These are phyloP conservation scores for Synanthedon tipuliformis DNA, from an alignment of 2,888 invertebrate genomes.

Conservation along the genomic window DNA sequence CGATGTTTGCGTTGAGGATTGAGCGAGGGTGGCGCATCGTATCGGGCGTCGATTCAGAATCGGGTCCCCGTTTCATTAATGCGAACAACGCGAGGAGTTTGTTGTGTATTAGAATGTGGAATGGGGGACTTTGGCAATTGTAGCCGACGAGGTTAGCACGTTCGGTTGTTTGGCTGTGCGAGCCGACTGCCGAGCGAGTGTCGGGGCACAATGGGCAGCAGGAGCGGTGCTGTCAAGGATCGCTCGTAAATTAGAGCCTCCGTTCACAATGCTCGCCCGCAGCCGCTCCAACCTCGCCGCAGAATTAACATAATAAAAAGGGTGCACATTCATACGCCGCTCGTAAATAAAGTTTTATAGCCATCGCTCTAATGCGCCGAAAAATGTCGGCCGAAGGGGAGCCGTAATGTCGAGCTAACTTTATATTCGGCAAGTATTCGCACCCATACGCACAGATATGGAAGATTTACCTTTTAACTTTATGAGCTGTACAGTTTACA, in stretches of 20 bases:
- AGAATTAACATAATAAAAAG: conserved; percentile 65
- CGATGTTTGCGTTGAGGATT: conserved; percentile 11
- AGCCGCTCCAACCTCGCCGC: conserved; percentile 17
- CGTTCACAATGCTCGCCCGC: conserved; percentile 26
- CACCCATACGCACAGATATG: neutral
- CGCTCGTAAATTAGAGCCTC: conserved; percentile 45
- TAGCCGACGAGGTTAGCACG: neutral
- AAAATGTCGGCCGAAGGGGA: conserved; percentile 40
- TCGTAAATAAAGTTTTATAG: conserved; percentile 64
- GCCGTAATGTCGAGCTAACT: conserved; percentile 3
- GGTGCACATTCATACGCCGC: conserved; percentile 47
- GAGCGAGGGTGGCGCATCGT: neutral
- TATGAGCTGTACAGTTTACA: neutral
- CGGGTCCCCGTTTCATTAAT: conserved; percentile 1
- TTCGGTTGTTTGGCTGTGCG: neutral
- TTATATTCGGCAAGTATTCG: neutral
- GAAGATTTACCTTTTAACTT: neutral
- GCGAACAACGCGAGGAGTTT: neutral
- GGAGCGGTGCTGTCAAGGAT: conserved; percentile 11
- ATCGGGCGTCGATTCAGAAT: neutral
- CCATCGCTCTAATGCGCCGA: conserved; percentile 56
- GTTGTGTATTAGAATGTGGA: neutral
- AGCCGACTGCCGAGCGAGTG: neutral
- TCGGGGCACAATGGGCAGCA: conserved; percentile 1
- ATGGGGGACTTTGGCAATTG: neutral